These are phyloP conservation scores for Melanargia galathea DNA, from an alignment of 2,888 invertebrate genomes.

Conservation along the genomic window DNA sequence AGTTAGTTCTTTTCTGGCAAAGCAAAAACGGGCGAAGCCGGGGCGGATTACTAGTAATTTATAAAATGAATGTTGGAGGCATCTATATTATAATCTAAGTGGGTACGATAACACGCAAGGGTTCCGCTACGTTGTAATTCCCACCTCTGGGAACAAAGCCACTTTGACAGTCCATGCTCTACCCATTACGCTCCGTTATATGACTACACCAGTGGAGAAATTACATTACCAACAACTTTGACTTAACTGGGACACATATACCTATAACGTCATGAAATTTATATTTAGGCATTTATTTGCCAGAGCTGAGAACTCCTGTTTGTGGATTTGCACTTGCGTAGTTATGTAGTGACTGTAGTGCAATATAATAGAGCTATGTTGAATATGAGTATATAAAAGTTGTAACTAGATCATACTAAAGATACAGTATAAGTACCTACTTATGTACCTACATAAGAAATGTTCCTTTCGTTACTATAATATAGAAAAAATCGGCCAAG, in stretches of 20 bases:
- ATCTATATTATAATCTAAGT: slow-evolving; percentile 18
- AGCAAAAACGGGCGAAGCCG: no score
- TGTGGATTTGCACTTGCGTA: neutral
- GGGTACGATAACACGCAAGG: slow-evolving; percentile 26
- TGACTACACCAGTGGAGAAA: slow-evolving; percentile 10
- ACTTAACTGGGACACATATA: neutral
- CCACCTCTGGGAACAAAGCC: slow-evolving; percentile 39
- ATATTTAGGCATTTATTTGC: neutral
- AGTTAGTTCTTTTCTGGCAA: no score
- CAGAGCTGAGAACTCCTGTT: neutral
- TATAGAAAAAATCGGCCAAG: no score
- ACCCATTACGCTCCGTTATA: slow-evolving; percentile 32
- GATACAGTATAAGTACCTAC: no score
- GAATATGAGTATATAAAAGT: no score
- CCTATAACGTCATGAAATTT: neutral
- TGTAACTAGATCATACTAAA: no score
- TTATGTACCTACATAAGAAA: no score
- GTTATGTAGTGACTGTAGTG: neutral
- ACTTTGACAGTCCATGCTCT: slow-evolving; percentile 35
- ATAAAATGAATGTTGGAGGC: neutral
- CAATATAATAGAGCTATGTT: neutral
- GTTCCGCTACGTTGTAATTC: slow-evolving; percentile 38
- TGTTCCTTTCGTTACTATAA: no score
- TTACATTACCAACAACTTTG: slow-evolving; percentile 9
- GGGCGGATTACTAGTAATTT: neutral